phyloP scores from a whole-genome alignment of 2,888 invertebrate species.

The Vesta saturnalis region DNA sequence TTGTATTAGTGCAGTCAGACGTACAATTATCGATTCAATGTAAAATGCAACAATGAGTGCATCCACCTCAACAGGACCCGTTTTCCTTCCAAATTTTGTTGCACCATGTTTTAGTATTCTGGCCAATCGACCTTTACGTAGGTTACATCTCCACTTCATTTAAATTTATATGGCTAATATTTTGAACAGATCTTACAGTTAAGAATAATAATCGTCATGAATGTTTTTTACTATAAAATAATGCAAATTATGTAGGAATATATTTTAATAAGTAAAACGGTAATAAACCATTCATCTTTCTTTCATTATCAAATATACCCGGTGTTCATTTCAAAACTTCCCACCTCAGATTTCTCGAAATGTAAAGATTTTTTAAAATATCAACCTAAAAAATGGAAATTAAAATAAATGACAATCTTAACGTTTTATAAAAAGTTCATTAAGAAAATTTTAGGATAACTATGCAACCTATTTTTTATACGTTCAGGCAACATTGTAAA shows the following conservation, averaged over 20 bases:
- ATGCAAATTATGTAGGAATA: not conserved
- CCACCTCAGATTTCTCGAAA: too few relatives aligned
- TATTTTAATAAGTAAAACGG: too few relatives aligned
- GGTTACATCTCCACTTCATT: conserved; percentile 26
- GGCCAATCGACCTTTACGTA: conserved; percentile 32
- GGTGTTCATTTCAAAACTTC: too few relatives aligned
- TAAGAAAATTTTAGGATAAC: too few relatives aligned
- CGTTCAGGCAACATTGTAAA: too few relatives aligned
- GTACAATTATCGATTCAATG: conserved; percentile 42
- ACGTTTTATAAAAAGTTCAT: too few relatives aligned
- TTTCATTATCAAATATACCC: too few relatives aligned
- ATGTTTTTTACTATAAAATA: conserved; percentile 3
- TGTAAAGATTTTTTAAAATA: too few relatives aligned
- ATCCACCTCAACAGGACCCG: conserved; percentile 36
- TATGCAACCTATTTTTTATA: too few relatives aligned
- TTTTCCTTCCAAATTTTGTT: conserved; percentile 32
- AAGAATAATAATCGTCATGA: conserved; percentile 1
- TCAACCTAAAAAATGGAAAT: too few relatives aligned
- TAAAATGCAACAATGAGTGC: conserved; percentile 37
- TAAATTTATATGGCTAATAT: conserved; percentile 22
- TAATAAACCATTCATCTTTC: too few relatives aligned
- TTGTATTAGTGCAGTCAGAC: conserved; percentile 37
- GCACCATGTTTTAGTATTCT: conserved; percentile 24
- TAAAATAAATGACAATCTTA: too few relatives aligned
- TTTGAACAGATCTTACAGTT: conserved; percentile 12